A percentile compares a stretch with the other conserved stretches of the same genome.
Evolutionary conservation across 2,888 invertebrate species (phyloP).

Genomic region (Watsonalla cultraria): DNA sequence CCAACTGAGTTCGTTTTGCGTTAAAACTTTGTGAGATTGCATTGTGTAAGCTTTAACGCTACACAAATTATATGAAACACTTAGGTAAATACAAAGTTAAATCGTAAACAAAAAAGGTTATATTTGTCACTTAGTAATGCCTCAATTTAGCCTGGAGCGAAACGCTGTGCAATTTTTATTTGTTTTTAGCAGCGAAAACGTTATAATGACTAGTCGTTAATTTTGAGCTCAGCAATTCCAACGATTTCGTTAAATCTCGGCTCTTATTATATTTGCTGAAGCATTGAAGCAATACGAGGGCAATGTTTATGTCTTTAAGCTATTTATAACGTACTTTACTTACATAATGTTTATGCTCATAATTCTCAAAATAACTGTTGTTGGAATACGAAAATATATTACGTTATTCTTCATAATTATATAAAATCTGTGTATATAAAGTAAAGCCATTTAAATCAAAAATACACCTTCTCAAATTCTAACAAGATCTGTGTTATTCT

Average conservation of each 20-base stretch:
- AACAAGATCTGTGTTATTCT: too few relatives aligned
- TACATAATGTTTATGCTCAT: neutral
- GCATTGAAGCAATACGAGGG: conserved; percentile 25
- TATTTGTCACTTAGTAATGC: conserved; percentile 14
- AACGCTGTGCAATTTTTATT: conserved; percentile 39
- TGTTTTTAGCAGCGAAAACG: conserved; percentile 33
- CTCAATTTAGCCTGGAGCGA: conserved; percentile 18
- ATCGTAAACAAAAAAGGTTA: neutral
- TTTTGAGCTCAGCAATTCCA: conserved; percentile 38
- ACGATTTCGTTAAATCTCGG: conserved; percentile 36
- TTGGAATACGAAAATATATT: too few relatives aligned
- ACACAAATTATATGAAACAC: neutral
- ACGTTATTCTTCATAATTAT: too few relatives aligned
- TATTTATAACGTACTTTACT: neutral
- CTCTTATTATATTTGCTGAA: conserved; percentile 33
- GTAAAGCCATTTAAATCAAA: too few relatives aligned
- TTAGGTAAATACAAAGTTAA: neutral
- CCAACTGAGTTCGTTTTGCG: too few relatives aligned
- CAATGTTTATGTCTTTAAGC: conserved; percentile 15
- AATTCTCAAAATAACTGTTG: too few relatives aligned
- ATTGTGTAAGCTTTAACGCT: neutral
- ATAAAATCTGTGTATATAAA: too few relatives aligned
- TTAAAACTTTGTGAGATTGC: too few relatives aligned
- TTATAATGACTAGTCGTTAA: conserved; percentile 47
- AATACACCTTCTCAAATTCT: too few relatives aligned